phyloP scores from a whole-genome alignment of 2,113 vertebrate species.

The Ardeotis arabs region DNA sequence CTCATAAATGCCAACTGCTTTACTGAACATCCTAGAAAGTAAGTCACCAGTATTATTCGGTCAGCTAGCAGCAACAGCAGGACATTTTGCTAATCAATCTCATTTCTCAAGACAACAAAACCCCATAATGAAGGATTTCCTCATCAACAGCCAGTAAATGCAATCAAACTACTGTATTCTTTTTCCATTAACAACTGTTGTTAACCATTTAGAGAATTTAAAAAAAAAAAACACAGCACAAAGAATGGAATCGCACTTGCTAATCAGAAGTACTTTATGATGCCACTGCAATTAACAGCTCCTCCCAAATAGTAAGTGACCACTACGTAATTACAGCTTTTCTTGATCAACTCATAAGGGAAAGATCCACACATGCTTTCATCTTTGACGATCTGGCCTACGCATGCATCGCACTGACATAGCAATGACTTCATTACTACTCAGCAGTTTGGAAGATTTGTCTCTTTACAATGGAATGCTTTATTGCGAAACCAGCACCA shows the following conservation, averaged over 20 bases:
- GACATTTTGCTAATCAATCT: neutral
- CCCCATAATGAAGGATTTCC: neutral
- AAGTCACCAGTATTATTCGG: neutral
- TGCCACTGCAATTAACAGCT: slow-evolving; percentile 26
- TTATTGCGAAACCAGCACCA: slow-evolving; percentile 20
- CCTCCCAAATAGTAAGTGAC: slow-evolving; percentile 24
- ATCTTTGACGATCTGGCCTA: neutral
- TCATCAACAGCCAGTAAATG: neutral
- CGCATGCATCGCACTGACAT: neutral
- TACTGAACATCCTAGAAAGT: neutral
- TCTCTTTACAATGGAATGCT: neutral
- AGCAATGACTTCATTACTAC: neutral
- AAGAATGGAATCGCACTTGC: slow-evolving; percentile 9
- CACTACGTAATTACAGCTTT: slow-evolving; percentile 40
- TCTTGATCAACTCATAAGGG: slow-evolving; percentile 31
- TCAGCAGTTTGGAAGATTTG: slow-evolving; percentile 4
- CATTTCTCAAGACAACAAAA: neutral
- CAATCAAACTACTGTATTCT: neutral
- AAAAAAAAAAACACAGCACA: neutral
- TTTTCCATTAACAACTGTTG: neutral
- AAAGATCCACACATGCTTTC: slow-evolving; percentile 52
- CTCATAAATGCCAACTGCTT: neutral
- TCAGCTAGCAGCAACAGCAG: neutral
- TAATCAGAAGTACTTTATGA: slow-evolving; percentile 10
- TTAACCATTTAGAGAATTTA: neutral